Percentiles rank a stretch among this genome's conserved stretches.
Evolutionary conservation across 2,113 vertebrate genomes (phyloP).

Genomic region (Electrona antarctica): DNA sequence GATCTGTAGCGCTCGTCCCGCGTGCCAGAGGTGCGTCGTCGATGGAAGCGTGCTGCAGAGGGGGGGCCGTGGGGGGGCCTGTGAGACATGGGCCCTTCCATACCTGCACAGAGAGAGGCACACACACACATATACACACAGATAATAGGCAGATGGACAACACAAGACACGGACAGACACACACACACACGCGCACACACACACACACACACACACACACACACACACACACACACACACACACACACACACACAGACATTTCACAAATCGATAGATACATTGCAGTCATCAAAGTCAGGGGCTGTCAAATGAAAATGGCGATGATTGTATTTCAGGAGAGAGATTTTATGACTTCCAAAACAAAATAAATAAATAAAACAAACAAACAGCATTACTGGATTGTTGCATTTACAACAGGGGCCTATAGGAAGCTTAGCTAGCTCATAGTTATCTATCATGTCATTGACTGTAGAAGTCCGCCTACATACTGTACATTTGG

Average conservation of each 20-base stretch:
- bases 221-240: constrained; percentile 4
- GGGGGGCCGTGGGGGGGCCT: constrained; percentile 92
- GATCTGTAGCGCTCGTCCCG: constrained; percentile 97
- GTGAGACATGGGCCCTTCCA: constrained; percentile 92
- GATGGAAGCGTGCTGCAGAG: constrained; percentile 91
- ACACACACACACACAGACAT: background rate
- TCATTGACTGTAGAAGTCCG: no score
- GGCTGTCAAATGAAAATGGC: constrained; percentile 60
- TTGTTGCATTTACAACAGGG: no score
- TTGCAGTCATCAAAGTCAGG: background rate
- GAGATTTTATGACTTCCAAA: constrained; percentile 55
- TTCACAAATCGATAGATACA: constrained; percentile 41
- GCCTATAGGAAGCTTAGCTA: no score
- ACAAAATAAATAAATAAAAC: constrained; percentile 30
- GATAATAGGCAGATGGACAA: no score
- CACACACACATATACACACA: constrained; percentile 22
- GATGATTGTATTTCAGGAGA: constrained; percentile 65
- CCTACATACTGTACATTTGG: no score
- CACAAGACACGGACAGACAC: background rate
- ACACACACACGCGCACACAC: background rate
- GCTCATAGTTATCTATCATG: no score
- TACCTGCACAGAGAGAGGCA: constrained; percentile 76
- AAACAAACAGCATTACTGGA: background rate
- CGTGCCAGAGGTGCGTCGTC: constrained; percentile 95
- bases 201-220: background rate